Evolutionary conservation across 2,797 vertebrate genomes (phyloP), one percentile per base, ranked within the genome.

Genomic region (Acipenser ruthenus): DNA sequence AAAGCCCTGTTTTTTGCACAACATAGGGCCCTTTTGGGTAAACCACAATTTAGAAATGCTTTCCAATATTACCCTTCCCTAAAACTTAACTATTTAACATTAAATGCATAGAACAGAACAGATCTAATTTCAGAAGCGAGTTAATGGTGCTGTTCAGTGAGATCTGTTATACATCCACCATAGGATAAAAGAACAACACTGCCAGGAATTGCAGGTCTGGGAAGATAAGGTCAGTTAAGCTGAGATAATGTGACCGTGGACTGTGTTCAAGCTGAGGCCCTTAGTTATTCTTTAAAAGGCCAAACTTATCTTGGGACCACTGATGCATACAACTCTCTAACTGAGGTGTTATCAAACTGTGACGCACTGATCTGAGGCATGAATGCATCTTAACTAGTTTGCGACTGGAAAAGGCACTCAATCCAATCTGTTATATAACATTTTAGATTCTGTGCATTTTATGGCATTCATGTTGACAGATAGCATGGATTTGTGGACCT

Each of bases 111-210:
- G 23, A 37, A 37, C 23, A 37, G 23, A 37, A 37, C 23, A 37
- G 23, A 2, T 37, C 23, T 37, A 37, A 37, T 37, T 37, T 37
- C 23, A 37, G 23, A 37, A 37, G 23, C 37, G 23, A 37, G 2
- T 37, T 37, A 37, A 37, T 37, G 23, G 23, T 37, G 23, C 23
- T 37, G 23, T 37, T 37, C 23, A 37, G 23, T 37, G 23, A 37
- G 23, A 37, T 37, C 23, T 37, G 23, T 37, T 37, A 37, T 37
- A 37, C 23, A 37, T 37, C 23, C 23, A 37, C 23, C 23, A 4
- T 37, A 2, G 23, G 23, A 37, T 77, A 50, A 70, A 74, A 71
- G 71, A 65, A 58, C 23, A 37, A 37, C 4, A 4, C 23, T 37
- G 23, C 4, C 23, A 37, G 18, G 15, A 62, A 60, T 67, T 8